These are phyloP conservation scores for Aphidius colemani DNA, from an alignment of 2,888 invertebrate genomes.

Conservation along the genomic window DNA sequence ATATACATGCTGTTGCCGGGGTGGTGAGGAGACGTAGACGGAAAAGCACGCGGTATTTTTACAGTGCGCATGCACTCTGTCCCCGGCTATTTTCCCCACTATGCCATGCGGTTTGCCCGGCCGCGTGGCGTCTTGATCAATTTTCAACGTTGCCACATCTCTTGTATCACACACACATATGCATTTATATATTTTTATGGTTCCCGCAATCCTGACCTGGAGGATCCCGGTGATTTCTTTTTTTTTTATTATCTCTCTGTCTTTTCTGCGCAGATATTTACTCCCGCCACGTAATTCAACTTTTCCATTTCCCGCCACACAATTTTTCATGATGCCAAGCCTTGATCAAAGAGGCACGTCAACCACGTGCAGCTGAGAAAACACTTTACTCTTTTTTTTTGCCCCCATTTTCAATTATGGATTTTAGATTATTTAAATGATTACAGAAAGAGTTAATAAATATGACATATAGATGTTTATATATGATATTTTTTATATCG, in stretches of 20 bases:
- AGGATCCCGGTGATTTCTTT: slow-evolving; percentile 34
- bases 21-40: slow-evolving; percentile 9
- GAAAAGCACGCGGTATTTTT: slow-evolving; percentile 26
- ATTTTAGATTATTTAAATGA: too few species aligned
- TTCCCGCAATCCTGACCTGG: slow-evolving; percentile 29
- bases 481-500: neutral
- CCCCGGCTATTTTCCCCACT: slow-evolving; percentile 45
- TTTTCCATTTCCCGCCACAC: neutral
- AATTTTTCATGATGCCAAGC: too few species aligned
- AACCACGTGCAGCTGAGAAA: too few species aligned
- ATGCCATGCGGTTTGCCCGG: slow-evolving; percentile 43
- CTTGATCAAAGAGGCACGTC: too few species aligned
- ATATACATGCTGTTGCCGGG: slow-evolving; percentile 7
- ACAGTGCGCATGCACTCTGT: slow-evolving; percentile 51
- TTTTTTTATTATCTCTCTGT: slow-evolving; percentile 18
- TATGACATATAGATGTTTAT: too few species aligned
- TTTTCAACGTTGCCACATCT: slow-evolving; percentile 52
- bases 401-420: too few species aligned
- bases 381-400: neutral
- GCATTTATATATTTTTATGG: neutral
- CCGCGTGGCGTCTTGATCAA: slow-evolving; percentile 60
- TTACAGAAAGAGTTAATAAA: too few species aligned
- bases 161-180: slow-evolving; percentile 14
- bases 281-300: slow-evolving; percentile 1
- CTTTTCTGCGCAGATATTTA: neutral